A percentile compares a stretch with the other conserved stretches of the same genome.
phyloP scores from a whole-genome alignment of 2,113 vertebrate genomes.

The Helogale parvula region DNA sequence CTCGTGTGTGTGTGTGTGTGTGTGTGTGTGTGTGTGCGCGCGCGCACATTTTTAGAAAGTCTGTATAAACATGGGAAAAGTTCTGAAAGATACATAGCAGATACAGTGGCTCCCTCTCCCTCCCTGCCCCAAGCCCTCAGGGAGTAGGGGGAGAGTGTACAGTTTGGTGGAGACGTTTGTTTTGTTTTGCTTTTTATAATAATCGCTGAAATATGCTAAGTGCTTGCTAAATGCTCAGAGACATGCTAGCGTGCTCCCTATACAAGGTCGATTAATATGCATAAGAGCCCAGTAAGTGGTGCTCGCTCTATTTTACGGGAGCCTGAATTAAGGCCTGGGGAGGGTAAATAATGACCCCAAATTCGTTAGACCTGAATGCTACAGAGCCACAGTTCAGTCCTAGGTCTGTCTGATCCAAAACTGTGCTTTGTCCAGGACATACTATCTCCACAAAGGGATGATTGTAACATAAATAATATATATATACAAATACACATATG shows the following conservation, averaged over 20 bases:
- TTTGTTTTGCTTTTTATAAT: neutral
- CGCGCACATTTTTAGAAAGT: neutral
- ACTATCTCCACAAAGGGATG: neutral
- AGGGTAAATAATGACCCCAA: neutral
- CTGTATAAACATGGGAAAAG: neutral
- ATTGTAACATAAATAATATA: neutral
- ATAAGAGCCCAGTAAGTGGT: neutral
- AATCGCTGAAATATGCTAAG: neutral
- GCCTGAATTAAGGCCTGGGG: neutral
- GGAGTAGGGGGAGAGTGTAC: neutral
- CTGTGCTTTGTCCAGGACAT: neutral
- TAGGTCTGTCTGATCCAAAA: neutral
- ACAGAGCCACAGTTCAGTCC: neutral
- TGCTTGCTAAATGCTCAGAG: neutral
- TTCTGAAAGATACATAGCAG: neutral
- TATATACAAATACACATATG: neutral
- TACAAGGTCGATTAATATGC: neutral
- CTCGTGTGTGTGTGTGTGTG: neutral
- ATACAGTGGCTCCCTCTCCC: neutral
- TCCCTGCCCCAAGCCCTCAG: neutral
- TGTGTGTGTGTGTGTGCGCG: neutral
- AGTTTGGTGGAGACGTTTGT: neutral
- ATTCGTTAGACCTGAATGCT: neutral
- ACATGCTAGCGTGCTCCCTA: too few species aligned
- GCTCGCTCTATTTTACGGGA: neutral